Base-by-base conservation (phyloP, 1,140 invertebrate genomes). In the Sinella curviseta region DNA sequence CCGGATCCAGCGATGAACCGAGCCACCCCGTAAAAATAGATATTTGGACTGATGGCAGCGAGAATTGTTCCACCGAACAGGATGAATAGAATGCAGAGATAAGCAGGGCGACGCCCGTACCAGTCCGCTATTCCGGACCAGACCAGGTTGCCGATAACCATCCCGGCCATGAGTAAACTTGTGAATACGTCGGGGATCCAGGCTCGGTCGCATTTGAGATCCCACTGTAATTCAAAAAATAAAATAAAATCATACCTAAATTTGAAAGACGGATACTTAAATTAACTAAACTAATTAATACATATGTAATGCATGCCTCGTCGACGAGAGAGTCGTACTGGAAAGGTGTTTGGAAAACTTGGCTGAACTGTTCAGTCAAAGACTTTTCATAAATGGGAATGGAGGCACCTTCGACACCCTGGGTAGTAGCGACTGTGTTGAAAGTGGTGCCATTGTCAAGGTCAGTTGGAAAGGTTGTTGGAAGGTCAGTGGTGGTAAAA, bases 101-200 rank as follows among this genome's bases (percentile, higher is more conserved):
- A 70, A 31, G 65, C 12, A 17, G 8, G 2, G 2, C 65, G 3
- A 14, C 65, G 30, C 8, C 65, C 65, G n/a, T 70, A 70, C 57
- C 57, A 78, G 57, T 81, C 80, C 12, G 70, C 30, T 12, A 78
- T 34, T 34, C 65, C 67, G 26, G 30, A 16, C n/a, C 35, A 67
- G 17, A 65, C 24, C 2, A 79, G n/a, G 39, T 65, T 26, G 24
- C 57, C 57, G 31, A 70, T 24, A 70, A 70, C 31, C 81, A 82
- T 82, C n/a, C 78, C 78, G n/a, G 75, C 48, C 81, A 82, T 82
- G 33, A 80, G 78, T 14, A 74, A 31, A 12, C 48, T 78, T 26
- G 78, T 82, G 54, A 82, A 76, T 4, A 80, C 74, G 36, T 82
- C 81, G 3, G 81, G 70, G 28, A 82, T 76, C 81, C 81, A 82